Evolutionary conservation across 2,113 vertebrate genomes (phyloP).

Genomic region (Pagrus major): DNA sequence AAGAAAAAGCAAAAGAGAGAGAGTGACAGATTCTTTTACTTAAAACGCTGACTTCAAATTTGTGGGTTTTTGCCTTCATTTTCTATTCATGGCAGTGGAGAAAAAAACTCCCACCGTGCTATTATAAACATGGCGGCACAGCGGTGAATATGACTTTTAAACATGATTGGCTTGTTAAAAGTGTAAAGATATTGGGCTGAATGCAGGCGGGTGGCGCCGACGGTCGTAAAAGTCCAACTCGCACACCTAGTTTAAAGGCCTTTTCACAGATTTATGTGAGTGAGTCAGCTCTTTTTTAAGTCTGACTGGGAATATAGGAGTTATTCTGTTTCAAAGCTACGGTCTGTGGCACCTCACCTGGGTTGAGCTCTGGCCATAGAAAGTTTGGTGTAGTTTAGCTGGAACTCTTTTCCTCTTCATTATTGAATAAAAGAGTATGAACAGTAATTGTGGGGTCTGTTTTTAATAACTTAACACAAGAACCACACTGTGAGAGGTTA

Average conservation of each 20-base stretch:
- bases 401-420: neutral
- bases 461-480: neutral
- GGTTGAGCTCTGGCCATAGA: conserved; percentile 9
- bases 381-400: neutral
- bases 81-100: conserved; percentile 29
- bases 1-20: conserved; percentile 6
- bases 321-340: conserved; percentile 4
- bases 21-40: conserved; percentile 21
- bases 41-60: conserved; percentile 36
- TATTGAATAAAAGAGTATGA: neutral
- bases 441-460: neutral
- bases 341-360: conserved; percentile 20
- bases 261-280: conserved; percentile 32
- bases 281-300: neutral
- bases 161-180: conserved; percentile 68
- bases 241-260: conserved; percentile 50
- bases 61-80: conserved; percentile 57
- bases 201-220: conserved; percentile 29
- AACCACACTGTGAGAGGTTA: neutral
- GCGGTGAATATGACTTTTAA: conserved; percentile 36
- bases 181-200: conserved; percentile 48
- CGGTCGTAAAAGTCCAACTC: conserved; percentile 45
- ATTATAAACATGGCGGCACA: conserved; percentile 44
- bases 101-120: conserved; percentile 36
- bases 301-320: conserved; percentile 19